These are phyloP conservation scores for Mola mola DNA, from an alignment of 2,113 vertebrate genomes.

Conservation along the genomic window DNA sequence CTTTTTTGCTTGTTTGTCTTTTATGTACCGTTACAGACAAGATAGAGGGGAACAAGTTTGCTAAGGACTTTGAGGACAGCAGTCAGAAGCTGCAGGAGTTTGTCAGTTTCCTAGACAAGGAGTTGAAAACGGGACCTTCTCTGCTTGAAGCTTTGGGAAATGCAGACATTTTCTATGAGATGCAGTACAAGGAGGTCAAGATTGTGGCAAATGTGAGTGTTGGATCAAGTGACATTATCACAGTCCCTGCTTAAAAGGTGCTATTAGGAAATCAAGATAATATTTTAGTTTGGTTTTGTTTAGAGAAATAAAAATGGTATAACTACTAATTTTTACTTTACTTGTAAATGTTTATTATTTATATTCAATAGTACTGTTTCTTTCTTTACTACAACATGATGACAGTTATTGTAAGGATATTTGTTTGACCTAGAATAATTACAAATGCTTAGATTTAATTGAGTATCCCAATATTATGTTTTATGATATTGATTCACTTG, in stretches of 20 bases:
- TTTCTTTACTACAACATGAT: too few relatives aligned
- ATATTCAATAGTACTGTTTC: too few relatives aligned
- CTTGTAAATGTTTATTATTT: too few relatives aligned
- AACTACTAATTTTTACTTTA: too few relatives aligned
- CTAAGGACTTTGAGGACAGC: constrained; percentile 96
- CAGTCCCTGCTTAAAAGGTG: neutral
- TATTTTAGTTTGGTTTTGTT: neutral
- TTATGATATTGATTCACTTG: too few relatives aligned
- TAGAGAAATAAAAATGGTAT: too few relatives aligned
- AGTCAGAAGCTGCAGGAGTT: constrained; percentile 95
- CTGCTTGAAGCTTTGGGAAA: constrained; percentile 93
- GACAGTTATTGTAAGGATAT: too few relatives aligned
- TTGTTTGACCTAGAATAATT: too few relatives aligned
- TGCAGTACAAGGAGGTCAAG: constrained; percentile 98
- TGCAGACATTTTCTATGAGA: constrained; percentile 96
- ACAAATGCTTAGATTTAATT: too few relatives aligned
- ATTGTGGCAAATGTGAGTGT: constrained; percentile 96
- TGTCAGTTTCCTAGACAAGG: constrained; percentile 90
- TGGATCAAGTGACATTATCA: neutral
- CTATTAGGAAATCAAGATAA: neutral
- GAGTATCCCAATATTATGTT: too few relatives aligned
- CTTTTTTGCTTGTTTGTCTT: neutral
- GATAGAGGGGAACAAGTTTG: constrained; percentile 95
- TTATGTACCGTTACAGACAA: constrained; percentile 84
- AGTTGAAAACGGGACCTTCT: constrained; percentile 88